Percentiles rank a stretch among this genome's conserved stretches.
Evolutionary conservation across 2,797 vertebrate genomes (phyloP).

Genomic region (Phataginus tricuspis): DNA sequence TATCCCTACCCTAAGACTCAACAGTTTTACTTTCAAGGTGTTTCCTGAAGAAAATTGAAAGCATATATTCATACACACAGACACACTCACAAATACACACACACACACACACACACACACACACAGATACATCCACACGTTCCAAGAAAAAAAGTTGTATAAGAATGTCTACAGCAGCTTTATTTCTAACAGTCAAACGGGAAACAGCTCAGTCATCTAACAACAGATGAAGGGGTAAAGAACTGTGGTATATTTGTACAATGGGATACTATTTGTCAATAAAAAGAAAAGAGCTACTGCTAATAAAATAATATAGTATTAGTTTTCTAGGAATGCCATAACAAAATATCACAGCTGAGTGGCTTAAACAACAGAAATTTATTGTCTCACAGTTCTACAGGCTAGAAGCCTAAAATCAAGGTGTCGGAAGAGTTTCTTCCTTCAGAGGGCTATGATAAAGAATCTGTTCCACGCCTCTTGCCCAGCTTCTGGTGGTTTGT

Average conservation of each 20-base stretch:
- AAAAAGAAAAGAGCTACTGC: not conserved
- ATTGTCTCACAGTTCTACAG: not conserved
- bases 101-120: not conserved
- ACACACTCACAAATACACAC: not conserved
- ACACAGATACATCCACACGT: not conserved
- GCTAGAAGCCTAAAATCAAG: not conserved
- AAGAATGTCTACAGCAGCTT: not conserved
- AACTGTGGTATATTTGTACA: not conserved
- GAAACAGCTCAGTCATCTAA: not conserved
- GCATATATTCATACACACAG: not conserved
- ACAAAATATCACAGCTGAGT: not conserved
- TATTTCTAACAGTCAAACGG: not conserved
- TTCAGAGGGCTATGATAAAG: not conserved
- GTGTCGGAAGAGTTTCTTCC: not conserved
- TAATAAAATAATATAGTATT: not conserved
- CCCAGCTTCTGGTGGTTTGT: not conserved
- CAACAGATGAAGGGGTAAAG: no score
- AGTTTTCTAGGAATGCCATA: not conserved
- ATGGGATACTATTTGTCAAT: not conserved
- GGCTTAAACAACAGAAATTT: not conserved
- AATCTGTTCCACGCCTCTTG: not conserved
- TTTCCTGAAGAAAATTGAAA: not conserved
- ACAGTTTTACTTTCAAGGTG: not conserved
- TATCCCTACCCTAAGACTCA: not conserved
- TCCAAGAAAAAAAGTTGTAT: not conserved